Percentiles rank a stretch among this genome's conserved stretches.
These are phyloP conservation scores for Penaeus indicus DNA, from an alignment of 1,140 invertebrate species.

Conservation along the genomic window DNA sequence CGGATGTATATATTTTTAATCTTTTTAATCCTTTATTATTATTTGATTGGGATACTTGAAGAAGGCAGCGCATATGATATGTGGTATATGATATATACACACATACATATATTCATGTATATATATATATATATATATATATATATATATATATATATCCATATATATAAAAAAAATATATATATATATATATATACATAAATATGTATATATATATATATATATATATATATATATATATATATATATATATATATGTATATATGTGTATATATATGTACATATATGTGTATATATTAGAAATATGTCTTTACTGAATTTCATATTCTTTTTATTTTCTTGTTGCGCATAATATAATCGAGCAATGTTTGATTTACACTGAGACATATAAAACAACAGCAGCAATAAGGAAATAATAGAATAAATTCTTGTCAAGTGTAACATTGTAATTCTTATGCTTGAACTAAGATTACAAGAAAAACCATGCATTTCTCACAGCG, in stretches of 20 bases:
- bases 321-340: background rate
- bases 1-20: background rate
- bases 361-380: background rate
- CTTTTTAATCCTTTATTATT: background rate
- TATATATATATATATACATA: slow-evolving; percentile 7
- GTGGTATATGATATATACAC: no score
- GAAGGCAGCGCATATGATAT: no score
- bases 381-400: no score
- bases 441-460: no score
- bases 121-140: background rate
- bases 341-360: background rate
- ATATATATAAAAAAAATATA: background rate
- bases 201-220: slow-evolving; percentile 30
- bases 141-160: background rate
- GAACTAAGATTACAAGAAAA: no score
- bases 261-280: background rate
- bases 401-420: no score
- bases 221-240: slow-evolving; percentile 27
- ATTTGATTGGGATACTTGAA: no score
- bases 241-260: slow-evolving; percentile 15
- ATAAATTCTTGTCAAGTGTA: no score
- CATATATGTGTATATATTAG: slow-evolving; percentile 19
- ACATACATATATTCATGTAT: background rate
- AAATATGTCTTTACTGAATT: background rate
- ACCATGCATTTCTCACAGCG: no score